These are phyloP conservation scores for Xanthorhoe spadicearia DNA, from an alignment of 2,888 invertebrate species.

Conservation along the genomic window DNA sequence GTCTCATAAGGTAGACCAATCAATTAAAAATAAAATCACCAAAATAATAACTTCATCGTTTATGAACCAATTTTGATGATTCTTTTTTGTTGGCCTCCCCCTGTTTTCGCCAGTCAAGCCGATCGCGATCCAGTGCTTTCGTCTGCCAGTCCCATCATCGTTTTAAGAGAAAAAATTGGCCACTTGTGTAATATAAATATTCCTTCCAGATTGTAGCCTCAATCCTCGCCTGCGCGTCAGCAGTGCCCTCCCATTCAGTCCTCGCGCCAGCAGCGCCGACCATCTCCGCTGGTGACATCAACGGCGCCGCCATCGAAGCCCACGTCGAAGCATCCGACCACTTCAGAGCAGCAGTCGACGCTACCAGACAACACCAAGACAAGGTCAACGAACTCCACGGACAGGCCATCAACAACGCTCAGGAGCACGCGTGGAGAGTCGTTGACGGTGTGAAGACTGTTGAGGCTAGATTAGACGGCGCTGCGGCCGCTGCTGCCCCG, in stretches of 20 bases:
- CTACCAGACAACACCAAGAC: constrained; percentile 72
- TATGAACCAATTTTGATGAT: too few species aligned
- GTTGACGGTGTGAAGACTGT: constrained; percentile 75
- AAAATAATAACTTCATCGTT: too few species aligned
- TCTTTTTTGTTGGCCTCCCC: too few species aligned
- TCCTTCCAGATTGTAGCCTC: constrained; percentile 57
- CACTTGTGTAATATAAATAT: too few species aligned
- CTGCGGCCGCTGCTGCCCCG: constrained; percentile 75
- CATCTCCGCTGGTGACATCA: constrained; percentile 77
- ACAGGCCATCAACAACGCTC: constrained; percentile 75
- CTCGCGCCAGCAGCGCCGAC: constrained; percentile 62
- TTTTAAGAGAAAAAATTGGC: too few species aligned
- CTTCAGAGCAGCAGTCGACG: constrained; percentile 72
- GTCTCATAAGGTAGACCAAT: too few species aligned
- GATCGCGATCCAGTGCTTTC: too few species aligned
- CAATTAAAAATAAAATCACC: too few species aligned
- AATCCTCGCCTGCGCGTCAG: constrained; percentile 75
- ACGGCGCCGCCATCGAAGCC: constrained; percentile 75
- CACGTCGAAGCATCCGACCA: constrained; percentile 76
- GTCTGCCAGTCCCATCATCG: too few species aligned
- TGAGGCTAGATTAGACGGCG: constrained; percentile 74
- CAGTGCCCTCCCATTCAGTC: constrained; percentile 63
- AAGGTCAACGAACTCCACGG: constrained; percentile 75
- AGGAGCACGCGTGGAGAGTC: constrained; percentile 78
- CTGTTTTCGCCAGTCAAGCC: too few species aligned